Evolutionary conservation across 2,888 invertebrate genomes (phyloP), one percentile per base, ranked within the genome.

Genomic region (Ametastegia equiseti): DNA sequence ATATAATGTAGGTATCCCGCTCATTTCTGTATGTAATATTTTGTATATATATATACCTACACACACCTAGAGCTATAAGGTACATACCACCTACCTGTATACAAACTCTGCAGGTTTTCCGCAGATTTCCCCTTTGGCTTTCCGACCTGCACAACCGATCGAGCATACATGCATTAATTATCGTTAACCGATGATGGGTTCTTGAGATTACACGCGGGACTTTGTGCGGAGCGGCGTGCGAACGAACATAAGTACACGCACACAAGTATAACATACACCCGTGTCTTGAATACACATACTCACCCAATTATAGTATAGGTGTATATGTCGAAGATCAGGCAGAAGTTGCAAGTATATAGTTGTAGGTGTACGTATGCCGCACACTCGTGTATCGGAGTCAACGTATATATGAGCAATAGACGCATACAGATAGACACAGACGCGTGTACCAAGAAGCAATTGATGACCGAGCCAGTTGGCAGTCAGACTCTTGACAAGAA

Each of bases 401-500:
- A 9, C 4, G 15, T 60, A 60, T 15, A 39, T 23, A 33, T 69
- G 19, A 57, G 36, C 19, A 15, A 50, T 50, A 67, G n/a, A n/a
- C n/a, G n/a, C n/a, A n/a, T n/a, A n/a, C n/a, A n/a, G n/a, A n/a
- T 39, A 80, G 36, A 47, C 45, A 60, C 60, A 33, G 42, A n/a
- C 47, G 45, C 42, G 50, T n/a, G 30, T 60, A 81, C 81, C 82
- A 85, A 81, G 80, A 75, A 81, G 85, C 83, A 83, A 89, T 88
- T 89, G 88, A 87, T 87, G 85, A 84, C 83, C 85, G 84, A 84
- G 85, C 87, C 88, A 88, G 86, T 88, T 87, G 86, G 86, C 85
- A 86, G 84, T 82, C 83, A 82, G 83, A 84, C 87, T 88, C 88
- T 90, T 87, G 88, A 87, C 89, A 88, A 88, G 88, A 89, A 89